Conservation (phyloP, 2,797 vertebrate species). For the Cossypha dichroa region DNA sequence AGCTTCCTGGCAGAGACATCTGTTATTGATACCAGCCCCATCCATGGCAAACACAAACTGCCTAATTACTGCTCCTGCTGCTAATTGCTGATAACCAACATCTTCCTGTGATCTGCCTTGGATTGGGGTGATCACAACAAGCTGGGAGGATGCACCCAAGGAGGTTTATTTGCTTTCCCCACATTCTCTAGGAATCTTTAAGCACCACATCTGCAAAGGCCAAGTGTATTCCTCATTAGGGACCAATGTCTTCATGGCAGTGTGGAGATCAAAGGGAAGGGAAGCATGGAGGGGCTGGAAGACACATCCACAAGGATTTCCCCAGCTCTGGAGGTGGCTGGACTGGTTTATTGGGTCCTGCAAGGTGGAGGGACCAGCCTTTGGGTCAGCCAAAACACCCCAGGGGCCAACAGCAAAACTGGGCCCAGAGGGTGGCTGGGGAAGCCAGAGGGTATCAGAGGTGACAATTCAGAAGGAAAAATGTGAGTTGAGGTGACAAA, state of each 20-base stretch:
- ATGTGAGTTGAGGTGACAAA: neutral
- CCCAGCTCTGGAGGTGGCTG: neutral
- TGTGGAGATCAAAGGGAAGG: neutral
- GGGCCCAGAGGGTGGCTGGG: neutral
- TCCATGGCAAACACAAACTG: neutral
- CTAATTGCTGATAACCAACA: neutral
- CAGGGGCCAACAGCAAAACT: neutral
- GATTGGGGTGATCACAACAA: neutral
- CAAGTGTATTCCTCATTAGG: slow-evolving; percentile 9
- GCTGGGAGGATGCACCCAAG: neutral
- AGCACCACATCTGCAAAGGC: neutral
- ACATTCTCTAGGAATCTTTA: neutral
- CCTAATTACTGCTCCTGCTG: neutral
- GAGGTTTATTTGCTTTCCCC: neutral
- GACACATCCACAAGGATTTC: neutral
- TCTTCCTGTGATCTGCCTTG: neutral
- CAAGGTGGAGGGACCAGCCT: no score
- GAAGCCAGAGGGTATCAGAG: neutral
- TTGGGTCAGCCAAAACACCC: neutral
- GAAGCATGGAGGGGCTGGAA: neutral
- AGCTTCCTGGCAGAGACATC: neutral
- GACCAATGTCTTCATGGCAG: neutral
- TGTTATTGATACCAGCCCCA: neutral
- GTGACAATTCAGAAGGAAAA: neutral
- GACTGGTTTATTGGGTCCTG: neutral